Evolutionary conservation across 1,140 invertebrate genomes (phyloP).

Genomic region (Brachionus paranguensis): DNA sequence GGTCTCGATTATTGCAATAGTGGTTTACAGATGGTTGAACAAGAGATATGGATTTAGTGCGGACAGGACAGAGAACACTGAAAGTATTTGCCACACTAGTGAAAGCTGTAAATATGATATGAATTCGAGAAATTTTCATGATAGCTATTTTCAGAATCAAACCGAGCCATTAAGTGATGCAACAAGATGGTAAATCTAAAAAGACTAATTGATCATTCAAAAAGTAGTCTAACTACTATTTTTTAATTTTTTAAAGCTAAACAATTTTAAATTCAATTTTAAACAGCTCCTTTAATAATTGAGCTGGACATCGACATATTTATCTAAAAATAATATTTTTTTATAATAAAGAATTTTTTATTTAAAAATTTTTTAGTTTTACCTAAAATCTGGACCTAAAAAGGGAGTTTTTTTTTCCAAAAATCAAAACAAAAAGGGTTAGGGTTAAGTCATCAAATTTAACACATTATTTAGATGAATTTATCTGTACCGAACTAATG

Average conservation of each 20-base stretch:
- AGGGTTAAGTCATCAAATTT: too few relatives aligned
- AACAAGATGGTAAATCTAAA: not conserved
- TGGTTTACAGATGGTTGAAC: not conserved
- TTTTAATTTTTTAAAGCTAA: not conserved
- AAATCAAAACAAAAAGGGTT: too few relatives aligned
- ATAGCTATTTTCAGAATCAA: conserved; percentile 19
- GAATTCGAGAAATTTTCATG: conserved; percentile 19
- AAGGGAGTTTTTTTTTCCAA: too few relatives aligned
- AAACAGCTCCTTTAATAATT: too few relatives aligned
- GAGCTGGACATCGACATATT: too few relatives aligned
- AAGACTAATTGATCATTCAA: not conserved
- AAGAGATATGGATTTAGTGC: not conserved
- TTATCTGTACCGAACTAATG: too few relatives aligned
- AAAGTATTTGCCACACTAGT: conserved; percentile 22
- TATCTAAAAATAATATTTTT: too few relatives aligned
- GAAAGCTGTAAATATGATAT: conserved; percentile 39
- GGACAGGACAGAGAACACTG: not conserved
- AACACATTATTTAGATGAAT: too few relatives aligned
- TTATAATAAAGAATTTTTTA: too few relatives aligned
- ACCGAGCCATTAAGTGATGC: not conserved
- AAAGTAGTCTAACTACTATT: not conserved
- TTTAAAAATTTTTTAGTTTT: too few relatives aligned
- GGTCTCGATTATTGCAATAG: conserved; percentile 5
- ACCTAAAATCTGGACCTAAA: too few relatives aligned
- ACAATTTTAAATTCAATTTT: not conserved